A percentile compares a stretch with the other conserved stretches of the same genome.
Conservation (phyloP, 2,888 invertebrate species). For the Diadegma fenestrale region DNA sequence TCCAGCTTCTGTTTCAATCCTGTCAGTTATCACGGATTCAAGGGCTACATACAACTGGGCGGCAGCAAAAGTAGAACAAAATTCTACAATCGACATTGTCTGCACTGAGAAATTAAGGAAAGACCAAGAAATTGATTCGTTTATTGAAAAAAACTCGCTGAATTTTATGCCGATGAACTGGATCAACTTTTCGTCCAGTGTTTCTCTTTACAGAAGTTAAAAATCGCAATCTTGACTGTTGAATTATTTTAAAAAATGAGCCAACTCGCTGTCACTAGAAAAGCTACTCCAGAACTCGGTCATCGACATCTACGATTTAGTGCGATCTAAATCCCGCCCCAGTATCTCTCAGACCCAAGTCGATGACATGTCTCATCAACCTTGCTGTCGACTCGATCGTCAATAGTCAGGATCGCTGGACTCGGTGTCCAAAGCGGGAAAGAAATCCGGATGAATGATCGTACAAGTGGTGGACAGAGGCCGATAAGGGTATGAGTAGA, state of each 20-base stretch:
- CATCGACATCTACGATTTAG: not conserved
- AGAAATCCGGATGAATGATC: constrained; percentile 81
- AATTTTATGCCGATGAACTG: not conserved
- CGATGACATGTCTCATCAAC: constrained; percentile 47
- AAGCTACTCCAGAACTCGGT: not conserved
- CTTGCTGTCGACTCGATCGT: constrained; percentile 36
- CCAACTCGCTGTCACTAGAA: not conserved
- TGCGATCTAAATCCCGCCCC: constrained; percentile 5
- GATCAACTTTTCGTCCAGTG: not conserved
- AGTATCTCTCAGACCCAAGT: constrained; percentile 4
- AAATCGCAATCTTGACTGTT: not conserved
- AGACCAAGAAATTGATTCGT: too few species aligned
- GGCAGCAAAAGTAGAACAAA: not conserved
- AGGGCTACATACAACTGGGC: not conserved
- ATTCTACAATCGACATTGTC: too few species aligned
- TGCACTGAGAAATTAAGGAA: too few species aligned
- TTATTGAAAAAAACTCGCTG: too few species aligned
- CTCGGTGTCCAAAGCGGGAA: constrained; percentile 60
- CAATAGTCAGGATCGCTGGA: constrained; percentile 61
- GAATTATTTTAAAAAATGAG: not conserved
- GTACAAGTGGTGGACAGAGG: constrained; percentile 82
- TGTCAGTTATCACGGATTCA: constrained; percentile 61
- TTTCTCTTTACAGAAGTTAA: not conserved
- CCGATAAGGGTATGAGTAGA: constrained; percentile 79
- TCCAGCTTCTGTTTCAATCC: constrained; percentile 62